A percentile compares a stretch with the other conserved stretches of the same genome.
Conservation (phyloP, 2,888 invertebrate species). For the Drosophila eohydei region DNA sequence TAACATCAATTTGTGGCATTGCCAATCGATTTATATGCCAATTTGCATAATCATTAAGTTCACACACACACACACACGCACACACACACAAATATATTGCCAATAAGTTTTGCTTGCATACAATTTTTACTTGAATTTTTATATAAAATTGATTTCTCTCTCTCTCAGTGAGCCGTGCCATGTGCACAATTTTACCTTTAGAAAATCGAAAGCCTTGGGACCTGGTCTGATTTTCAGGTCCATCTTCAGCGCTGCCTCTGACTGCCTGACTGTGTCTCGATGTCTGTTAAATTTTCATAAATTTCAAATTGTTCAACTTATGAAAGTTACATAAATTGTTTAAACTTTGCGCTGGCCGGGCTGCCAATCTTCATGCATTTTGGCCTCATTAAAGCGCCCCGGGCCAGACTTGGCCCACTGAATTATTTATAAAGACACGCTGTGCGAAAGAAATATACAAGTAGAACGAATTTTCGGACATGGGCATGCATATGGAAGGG, state of each 20-base stretch:
- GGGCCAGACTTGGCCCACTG: conserved; percentile 67
- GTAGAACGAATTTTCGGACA: conserved; percentile 26
- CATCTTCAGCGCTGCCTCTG: conserved; percentile 13
- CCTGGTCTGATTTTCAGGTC: conserved; percentile 47
- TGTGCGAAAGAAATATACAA: conserved; percentile 43
- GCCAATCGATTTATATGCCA: conserved; percentile 76
- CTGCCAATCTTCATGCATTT: conserved; percentile 67
- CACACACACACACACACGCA: conserved; percentile 34
- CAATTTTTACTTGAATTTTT: conserved; percentile 74
- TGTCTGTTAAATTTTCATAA: conserved; percentile 69
- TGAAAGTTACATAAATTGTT: conserved; percentile 70
- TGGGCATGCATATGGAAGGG: conserved; percentile 19
- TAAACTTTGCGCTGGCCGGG: conserved; percentile 64
- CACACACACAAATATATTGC: conserved; percentile 44
- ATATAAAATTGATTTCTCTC: conserved; percentile 65
- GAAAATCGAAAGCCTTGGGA: conserved; percentile 31
- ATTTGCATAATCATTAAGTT: conserved; percentile 79
- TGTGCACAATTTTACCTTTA: conserved; percentile 55
- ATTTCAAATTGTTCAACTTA: conserved; percentile 63
- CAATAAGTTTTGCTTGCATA: conserved; percentile 70
- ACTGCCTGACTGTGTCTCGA: background rate
- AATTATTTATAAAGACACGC: conserved; percentile 72
- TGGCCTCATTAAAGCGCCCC: conserved; percentile 78
- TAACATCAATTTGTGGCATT: conserved; percentile 62
- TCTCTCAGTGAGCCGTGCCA: background rate